Evolutionary conservation across 37 sponge, comb jelly and placozoan genomes (phyloP), one percentile per base, ranked within the genome.

Genomic region (Theonella swinhoei): DNA sequence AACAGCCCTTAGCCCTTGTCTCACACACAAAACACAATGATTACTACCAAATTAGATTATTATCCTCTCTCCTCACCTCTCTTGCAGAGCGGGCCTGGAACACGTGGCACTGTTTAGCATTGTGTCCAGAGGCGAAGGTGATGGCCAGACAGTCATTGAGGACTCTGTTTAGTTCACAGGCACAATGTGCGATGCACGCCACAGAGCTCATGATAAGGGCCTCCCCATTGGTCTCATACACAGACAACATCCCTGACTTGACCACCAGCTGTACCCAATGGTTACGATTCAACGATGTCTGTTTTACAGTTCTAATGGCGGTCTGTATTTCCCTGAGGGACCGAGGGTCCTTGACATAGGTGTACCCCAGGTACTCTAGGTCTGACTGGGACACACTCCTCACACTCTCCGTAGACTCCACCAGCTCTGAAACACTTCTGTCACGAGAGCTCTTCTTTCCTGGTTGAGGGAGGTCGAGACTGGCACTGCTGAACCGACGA

Each of bases 41-140:
- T n/a, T n/a, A n/a, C n/a, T n/a, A n/a, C n/a, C n/a, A n/a, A n/a
- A n/a, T n/a, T n/a, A n/a, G n/a, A n/a, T n/a, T n/a, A n/a, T n/a
- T n/a, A n/a, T n/a, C n/a, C n/a, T n/a, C n/a, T n/a, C n/a, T n/a
- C 0, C 74, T 64, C 34, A 91, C 91, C 87, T 91, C 87, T 77
- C 87, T 47, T 39, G 29, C 47, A 32, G 86, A 77, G 74, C 80
- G 86, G 62, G 91, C 91, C 64, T 91, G 91, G 65, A 91, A 86
- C 25, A 82, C 68, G 70, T 91, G 91, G 71, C 87, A 82, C 58
- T 91, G 91, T 25, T 82, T 68, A 0, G 39, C 68, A 11, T 80
- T 42, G 4, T 71, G 64, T 43, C 81, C 82, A 28, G 58, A 29
- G 31, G 66, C 35, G 40, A 91, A 78, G 23, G 42, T 63, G 7